Evolutionary conservation across 2,888 invertebrate species (phyloP).

Genomic region (Hypselothyrea guttata): DNA sequence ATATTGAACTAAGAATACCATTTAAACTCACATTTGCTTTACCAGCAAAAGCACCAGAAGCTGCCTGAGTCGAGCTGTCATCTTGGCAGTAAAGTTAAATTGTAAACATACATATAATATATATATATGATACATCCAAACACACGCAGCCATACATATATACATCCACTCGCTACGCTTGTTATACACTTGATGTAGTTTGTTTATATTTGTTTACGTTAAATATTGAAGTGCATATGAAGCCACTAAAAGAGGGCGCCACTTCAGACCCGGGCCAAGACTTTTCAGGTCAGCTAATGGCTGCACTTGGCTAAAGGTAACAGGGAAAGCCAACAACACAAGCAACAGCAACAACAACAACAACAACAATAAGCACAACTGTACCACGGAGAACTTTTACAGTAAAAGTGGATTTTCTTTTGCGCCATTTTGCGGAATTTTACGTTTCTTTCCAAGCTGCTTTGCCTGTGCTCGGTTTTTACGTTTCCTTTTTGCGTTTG

Average conservation of each 20-base stretch:
- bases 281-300: slow-evolving; percentile 72
- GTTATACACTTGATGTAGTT: slow-evolving; percentile 60
- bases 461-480: slow-evolving; percentile 52
- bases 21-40: slow-evolving; percentile 8
- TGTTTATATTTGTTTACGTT: slow-evolving; percentile 69
- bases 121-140: slow-evolving; percentile 16
- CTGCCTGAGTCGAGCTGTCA: slow-evolving; percentile 9
- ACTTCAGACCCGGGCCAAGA: slow-evolving; percentile 42
- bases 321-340: slow-evolving; percentile 17
- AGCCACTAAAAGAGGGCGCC: slow-evolving; percentile 49
- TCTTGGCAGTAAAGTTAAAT: no score
- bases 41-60: slow-evolving; percentile 25
- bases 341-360: slow-evolving; percentile 11
- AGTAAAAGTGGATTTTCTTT: slow-evolving; percentile 73
- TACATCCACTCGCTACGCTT: no score
- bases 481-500: slow-evolving; percentile 53
- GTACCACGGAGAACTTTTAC: slow-evolving; percentile 60
- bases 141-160: slow-evolving; percentile 12
- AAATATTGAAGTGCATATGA: slow-evolving; percentile 67
- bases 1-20: not conserved
- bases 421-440: slow-evolving; percentile 71
- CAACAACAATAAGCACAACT: slow-evolving; percentile 25
- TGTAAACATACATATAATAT: slow-evolving; percentile 29
- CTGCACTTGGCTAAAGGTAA: slow-evolving; percentile 58
- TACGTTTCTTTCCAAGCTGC: slow-evolving; percentile 59